Evolutionary conservation across 2,888 invertebrate genomes (phyloP), one percentile per base, ranked within the genome.

Genomic region (Phyllotreta striolata): DNA sequence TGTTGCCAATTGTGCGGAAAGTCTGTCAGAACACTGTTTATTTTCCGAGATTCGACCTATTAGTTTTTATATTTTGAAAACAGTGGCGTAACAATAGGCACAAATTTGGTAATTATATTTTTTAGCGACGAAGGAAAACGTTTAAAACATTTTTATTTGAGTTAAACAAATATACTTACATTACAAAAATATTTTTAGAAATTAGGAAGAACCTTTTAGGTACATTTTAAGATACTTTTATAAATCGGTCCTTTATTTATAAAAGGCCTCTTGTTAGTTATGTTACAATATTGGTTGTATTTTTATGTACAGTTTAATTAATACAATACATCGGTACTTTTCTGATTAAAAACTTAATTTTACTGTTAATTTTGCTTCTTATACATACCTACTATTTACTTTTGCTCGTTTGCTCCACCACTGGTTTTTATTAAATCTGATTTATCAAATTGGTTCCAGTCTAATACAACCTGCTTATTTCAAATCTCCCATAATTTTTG

Each of bases 401-500:
- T n/a, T n/a, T 44, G 10, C 12, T 8, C 14, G 10, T 34, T 35
- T 1, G 49, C 35, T 3, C 7, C 47, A n/a, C 35, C 9, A 14
- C 35, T 49, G 49, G 6, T 44, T 49, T 49, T 49, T 49, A 49
- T 49, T 49, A 49, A 35, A 49, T 49, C n/a, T 49, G 49, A 49
- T 49, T 49, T 49, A 49, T 49, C 49, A 49, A 49, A 49, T 49
- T 49, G 49, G 49, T 49, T 49, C 49, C 49, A 49, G 49, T 49
- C 49, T 49, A 35, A 10, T 35, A 49, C 47, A 14, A 47, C 34
- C 24, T 49, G 49, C 49, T 49, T 14, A 49, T 49, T 55, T 55
- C 24, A 14, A 34, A 55, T 14, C 14, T 54, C 55, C 55, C 40
- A 55, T 55, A 55, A 55, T 55, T 55, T 55, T 55, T 55, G 54